These are phyloP conservation scores for Eilema griseolum DNA, from an alignment of 2,888 invertebrate genomes.

Conservation along the genomic window DNA sequence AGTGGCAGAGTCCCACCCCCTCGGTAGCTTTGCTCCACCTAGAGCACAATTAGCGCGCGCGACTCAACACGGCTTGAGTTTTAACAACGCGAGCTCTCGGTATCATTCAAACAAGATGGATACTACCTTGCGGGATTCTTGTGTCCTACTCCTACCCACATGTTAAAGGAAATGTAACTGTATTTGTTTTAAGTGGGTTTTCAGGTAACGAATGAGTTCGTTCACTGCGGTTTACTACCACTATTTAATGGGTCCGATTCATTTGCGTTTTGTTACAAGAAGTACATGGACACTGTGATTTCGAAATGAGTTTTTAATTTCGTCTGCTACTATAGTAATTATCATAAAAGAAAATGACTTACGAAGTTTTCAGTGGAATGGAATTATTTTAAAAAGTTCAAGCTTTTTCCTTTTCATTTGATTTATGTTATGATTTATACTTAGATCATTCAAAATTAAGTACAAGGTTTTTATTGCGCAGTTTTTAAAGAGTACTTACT, in stretches of 20 bases:
- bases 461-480: background rate
- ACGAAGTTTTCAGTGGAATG: background rate
- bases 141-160: conserved; percentile 60
- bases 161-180: conserved; percentile 64
- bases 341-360: conserved; percentile 14
- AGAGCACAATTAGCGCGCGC: conserved; percentile 85
- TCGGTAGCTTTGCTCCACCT: conserved; percentile 59
- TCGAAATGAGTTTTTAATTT: conserved; percentile 9
- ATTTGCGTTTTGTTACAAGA: conserved; percentile 11
- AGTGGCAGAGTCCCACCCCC: conserved; percentile 31
- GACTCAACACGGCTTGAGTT: conserved; percentile 85
- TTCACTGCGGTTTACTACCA: conserved; percentile 11
- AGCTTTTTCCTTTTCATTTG: background rate
- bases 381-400: conserved; percentile 9
- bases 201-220: conserved; percentile 46
- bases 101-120: conserved; percentile 79
- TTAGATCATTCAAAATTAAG: background rate
- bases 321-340: background rate
- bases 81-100: conserved; percentile 84
- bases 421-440: conserved; percentile 7
- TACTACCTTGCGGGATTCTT: conserved; percentile 65
- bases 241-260: conserved; percentile 20
- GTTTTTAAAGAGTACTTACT: background rate
- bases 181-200: conserved; percentile 57
- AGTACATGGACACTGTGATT: background rate